Evolutionary conservation across 2,888 invertebrate species (phyloP), one percentile per base, ranked within the genome.

Genomic region (Tetropium fuscum): DNA sequence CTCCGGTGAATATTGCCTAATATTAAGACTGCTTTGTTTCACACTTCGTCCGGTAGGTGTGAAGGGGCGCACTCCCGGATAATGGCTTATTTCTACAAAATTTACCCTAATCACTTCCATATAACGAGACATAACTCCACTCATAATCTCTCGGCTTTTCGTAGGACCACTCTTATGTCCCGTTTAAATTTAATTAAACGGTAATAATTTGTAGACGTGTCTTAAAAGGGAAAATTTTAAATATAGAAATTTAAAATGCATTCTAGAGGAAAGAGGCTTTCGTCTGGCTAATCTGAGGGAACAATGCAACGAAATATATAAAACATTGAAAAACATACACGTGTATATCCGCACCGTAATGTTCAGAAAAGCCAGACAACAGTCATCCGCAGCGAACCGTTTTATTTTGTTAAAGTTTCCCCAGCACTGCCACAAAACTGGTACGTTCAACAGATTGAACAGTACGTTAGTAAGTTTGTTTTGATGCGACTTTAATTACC

Each of bases 41-140:
- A 34, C 34, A 34, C 34, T 34, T 34, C 34, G 34, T 34, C 34
- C 34, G 34, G 13, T 34, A 7, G 7, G 34, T 15, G 34, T 13
- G 13, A 34, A 34, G 34, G 11, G 11, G 15, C 34, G 11, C 34
- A 15, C 34, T 13, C 13, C 32, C 20, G 38, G 45, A 48, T 45
- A 60, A 53, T 44, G 53, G 56, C 60, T 60, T 53, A 60, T 60
- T 56, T 27, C 53, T 41, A 53, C 47, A 56, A 53, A 56, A 60
- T 60, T 60, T 60, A 56, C 56, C 56, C 47, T 60, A 56, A 60
- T 60, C 56, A 56, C 60, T 56, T 25, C 45, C 47, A 48, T 53
- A 53, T 60, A 60, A 60, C 56, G 36, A 53, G 40, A 20, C 30
- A 53, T 60, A 60, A 60, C 60, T 60, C 60, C 51, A 51, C 44